Conservation (phyloP, 2,797 vertebrate species). For the Salarias fasciatus region DNA sequence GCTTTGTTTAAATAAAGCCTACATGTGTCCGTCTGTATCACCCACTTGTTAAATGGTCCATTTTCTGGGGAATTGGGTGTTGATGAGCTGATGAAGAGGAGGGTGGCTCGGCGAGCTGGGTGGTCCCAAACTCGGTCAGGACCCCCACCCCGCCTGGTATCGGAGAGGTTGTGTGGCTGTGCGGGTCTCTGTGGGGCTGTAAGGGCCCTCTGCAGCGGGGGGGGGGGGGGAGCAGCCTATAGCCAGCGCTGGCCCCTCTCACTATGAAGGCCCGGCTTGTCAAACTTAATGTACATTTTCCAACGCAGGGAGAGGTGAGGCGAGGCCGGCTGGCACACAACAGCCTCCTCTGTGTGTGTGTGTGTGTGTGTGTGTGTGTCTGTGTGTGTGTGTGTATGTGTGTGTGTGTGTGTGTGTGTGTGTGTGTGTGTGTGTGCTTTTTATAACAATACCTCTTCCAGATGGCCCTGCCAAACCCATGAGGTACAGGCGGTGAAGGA, state of each 20-base stretch:
- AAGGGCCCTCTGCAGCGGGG: constrained; percentile 71
- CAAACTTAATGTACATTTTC: constrained; percentile 83
- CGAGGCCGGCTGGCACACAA: constrained; percentile 75
- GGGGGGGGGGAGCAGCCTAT: constrained; percentile 68
- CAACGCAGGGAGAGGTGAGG: constrained; percentile 72
- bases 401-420: too few species aligned
- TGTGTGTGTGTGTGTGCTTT: constrained; percentile 73
- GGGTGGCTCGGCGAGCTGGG: constrained; percentile 74
- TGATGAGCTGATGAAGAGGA: constrained; percentile 84
- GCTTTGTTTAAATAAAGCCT: constrained; percentile 46
- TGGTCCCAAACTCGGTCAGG: constrained; percentile 73
- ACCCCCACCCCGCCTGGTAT: constrained; percentile 66
- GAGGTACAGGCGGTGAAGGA: constrained; percentile 42
- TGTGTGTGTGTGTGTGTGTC: too few species aligned
- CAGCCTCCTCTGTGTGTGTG: constrained; percentile 72
- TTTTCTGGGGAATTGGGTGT: constrained; percentile 83
- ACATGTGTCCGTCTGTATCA: constrained; percentile 45
- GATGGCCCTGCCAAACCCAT: constrained; percentile 67
- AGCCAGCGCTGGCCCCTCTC: constrained; percentile 68
- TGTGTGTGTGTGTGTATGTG: too few species aligned
- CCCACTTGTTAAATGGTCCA: constrained; percentile 74
- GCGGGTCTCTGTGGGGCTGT: constrained; percentile 75
- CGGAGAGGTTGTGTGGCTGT: constrained; percentile 69
- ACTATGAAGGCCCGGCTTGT: constrained; percentile 80
- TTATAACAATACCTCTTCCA: constrained; percentile 80